Evolutionary conservation across 92 coral and sea anemone species (phyloP).

Genomic region (Chrysogorgia sp.): DNA sequence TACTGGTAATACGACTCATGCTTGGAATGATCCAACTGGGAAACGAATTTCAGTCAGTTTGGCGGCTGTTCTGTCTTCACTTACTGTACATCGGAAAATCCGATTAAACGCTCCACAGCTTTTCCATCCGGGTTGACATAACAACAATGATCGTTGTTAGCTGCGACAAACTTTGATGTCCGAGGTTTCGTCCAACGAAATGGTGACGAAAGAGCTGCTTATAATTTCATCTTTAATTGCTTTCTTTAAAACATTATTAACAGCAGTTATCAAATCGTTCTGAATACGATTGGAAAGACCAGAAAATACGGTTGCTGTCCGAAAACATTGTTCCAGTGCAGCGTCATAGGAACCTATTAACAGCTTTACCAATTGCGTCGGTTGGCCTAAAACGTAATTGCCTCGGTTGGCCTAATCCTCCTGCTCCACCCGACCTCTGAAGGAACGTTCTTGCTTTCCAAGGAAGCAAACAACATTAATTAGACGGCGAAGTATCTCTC

Average conservation of each 20-base stretch:
- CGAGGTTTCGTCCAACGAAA: not conserved
- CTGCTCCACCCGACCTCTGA: too few relatives aligned
- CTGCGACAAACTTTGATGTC: not conserved
- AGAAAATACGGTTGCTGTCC: too few relatives aligned
- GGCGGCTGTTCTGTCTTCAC: not conserved
- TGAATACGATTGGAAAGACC: conserved; percentile 5
- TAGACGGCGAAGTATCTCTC: too few relatives aligned
- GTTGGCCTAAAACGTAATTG: too few relatives aligned
- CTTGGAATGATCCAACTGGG: conserved; percentile 1
- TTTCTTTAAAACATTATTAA: not conserved
- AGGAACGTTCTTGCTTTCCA: too few relatives aligned
- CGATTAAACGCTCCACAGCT: conserved; percentile 8
- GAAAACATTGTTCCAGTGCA: too few relatives aligned
- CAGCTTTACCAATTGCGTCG: too few relatives aligned
- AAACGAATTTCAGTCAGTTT: not conserved
- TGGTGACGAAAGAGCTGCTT: not conserved
- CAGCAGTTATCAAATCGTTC: conserved; percentile 10
- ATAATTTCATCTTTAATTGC: conserved; percentile 1
- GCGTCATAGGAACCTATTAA: too few relatives aligned
- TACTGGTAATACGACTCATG: too few relatives aligned
- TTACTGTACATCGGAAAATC: not conserved
- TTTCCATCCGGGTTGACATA: conserved; percentile 7
- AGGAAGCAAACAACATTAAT: too few relatives aligned
- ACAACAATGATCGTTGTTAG: not conserved
- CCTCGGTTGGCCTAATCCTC: too few relatives aligned